Evolutionary conservation across 2,797 vertebrate genomes (phyloP), one percentile per base, ranked within the genome.

Genomic region (Mionectes olivaceus): DNA sequence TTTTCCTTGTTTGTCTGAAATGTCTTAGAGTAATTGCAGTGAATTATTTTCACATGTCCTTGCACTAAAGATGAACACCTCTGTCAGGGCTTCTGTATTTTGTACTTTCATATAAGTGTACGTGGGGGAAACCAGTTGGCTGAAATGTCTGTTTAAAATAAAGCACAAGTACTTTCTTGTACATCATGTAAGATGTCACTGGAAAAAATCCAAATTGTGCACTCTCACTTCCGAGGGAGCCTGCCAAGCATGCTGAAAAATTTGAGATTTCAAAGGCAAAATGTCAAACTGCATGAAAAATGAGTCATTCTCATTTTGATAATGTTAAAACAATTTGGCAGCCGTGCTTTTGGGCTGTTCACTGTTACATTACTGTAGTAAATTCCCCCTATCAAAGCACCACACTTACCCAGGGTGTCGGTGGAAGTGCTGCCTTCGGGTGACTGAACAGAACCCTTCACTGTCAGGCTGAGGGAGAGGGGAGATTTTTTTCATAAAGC

Each of bases 351-450:
- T 23, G 80, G 82, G 59, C 65, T 70, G 15, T 7, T 71, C 11
- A 6, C 9, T 56, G 47, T 27, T 59, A 2, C 39, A 16, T 6
- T 57, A 17, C 59, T 44, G 52, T 23, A 57, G 30, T 43, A 19
- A 78, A 52, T n/a, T 46, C 32, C 67, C 74, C 41, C 4, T 52
- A 10, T 35, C 19, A 21, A 39, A 27, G 13, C 23, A 7, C 41
- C 7, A 6, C 10, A 30, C 65, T 30, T n/a, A 11, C 49, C n/a
- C 2, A 0, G 39, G 49, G 76, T 25, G 43, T 35, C 0, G 3
- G 52, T 49, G 53, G 44, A 52, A 24, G 13, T 17, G 75, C 59
- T 79, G 0, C 0, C 32, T 30, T 4, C 2, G 37, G 47, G 52
- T 15, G 18, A 47, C 49, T 35, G 64, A 46, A 5, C 10, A 19